Evolutionary conservation across 2,888 invertebrate species (phyloP), one percentile per base, ranked within the genome.

Genomic region (Xestobium rufovillosum): DNA sequence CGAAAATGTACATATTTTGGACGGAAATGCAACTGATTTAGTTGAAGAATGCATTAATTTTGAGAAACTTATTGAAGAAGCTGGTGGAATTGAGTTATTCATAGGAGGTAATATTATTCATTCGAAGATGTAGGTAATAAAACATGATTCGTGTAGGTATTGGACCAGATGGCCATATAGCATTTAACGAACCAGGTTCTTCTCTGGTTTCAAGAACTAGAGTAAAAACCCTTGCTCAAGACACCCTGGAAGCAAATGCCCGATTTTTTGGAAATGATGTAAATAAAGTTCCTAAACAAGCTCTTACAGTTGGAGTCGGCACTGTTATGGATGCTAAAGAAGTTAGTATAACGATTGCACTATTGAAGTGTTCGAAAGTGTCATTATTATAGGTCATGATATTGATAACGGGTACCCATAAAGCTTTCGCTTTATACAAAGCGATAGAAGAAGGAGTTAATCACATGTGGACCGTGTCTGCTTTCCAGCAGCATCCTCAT

Each of bases 161-260:
- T 64, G 97, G 97, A 1, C 95, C 96, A n/a, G 97, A 98, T 70
- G 97, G 97, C 1, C 97, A 98, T 69, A 95, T 98, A 62, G 97
- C 97, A 15, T 98, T 98, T 68, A 98, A 98, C 68, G 97, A 98
- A 69, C 97, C 97, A 1, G 97, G 97, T 34, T 96, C 96, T 3
- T 95, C 95, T 39, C 72, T 98, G 49, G 86, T 84, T 17, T 97
- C 97, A 9, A 76, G 96, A 49, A 98, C 98, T 11, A 75, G 97
- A 54, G 87, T 97, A 3, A 98, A 98, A 71, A 92, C 96, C 10
- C 72, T 98, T 26, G 94, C 95, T 15, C 85, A 88, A 66, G 98
- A 98, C 65, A 98, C 98, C 25, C 78, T 98, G 28, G 83, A 89
- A 63, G 97, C 97, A 34, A 98, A 97, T 72, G 95, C 95, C 30